Evolutionary conservation across 2,113 vertebrate species (phyloP), one percentile per base, ranked within the genome.

Genomic region (Pollachius pollachius): DNA sequence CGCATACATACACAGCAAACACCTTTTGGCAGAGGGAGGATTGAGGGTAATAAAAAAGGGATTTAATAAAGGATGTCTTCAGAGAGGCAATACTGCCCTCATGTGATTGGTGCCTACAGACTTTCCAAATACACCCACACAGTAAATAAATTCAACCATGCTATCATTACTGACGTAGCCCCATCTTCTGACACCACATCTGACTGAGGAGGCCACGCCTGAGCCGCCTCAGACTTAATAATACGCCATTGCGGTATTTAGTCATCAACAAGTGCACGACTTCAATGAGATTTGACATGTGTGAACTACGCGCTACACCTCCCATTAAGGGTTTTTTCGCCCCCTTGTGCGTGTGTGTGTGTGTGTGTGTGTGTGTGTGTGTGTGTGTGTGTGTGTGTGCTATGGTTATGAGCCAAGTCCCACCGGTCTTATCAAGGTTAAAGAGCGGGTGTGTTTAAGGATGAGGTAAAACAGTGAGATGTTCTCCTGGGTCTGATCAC

Each of bases 61-160:
- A 86, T 78, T 83, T 76, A 78, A 3, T 7, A 65, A 72, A 8
- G 63, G 60, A 54, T 56, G 60, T 65, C 41, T 84, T 68, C 73
- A 57, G 73, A 85, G 79, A 84, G 75, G 54, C 82, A 85, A 91
- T 86, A 80, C 84, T 91, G 91, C 90, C 90, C 85, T 85, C 90
- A 2, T 88, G 88, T 88, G 89, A 3, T 52, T 48, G 69, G 81
- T 65, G 76, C 73, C 73, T 77, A 73, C 82, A 82, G 62, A 65
- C 12, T 60, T 65, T 30, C 30, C 30, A 30, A 30, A 30, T 30
- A 30, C 30, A 30, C 30, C 2, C 30, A 30, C 30, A 30, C 30
- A 30, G 30, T 30, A 30, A 30, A 30, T 30, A 30, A 30, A 30
- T 30, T 30, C 30, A 30, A 3, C 30, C 30, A 34, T 34, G 30